Evolutionary conservation across 2,113 vertebrate genomes (phyloP).

Genomic region (Hemiprocne comata): DNA sequence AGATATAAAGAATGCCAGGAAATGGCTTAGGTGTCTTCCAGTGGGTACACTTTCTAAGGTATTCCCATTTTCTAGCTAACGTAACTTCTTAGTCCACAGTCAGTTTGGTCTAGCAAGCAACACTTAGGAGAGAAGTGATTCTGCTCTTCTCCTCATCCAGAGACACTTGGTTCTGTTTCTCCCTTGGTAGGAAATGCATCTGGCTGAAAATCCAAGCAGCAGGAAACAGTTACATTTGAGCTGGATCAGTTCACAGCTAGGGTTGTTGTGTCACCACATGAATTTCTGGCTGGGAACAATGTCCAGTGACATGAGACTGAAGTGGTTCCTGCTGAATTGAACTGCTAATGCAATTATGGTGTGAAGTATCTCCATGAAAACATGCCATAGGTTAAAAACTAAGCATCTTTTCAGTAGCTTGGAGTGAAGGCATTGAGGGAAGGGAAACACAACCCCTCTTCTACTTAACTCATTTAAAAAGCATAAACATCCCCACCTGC

Average conservation of each 20-base stretch:
- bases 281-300: background rate
- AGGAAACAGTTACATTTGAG: background rate
- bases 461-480: background rate
- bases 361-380: background rate
- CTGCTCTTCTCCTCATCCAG: background rate
- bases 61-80: background rate
- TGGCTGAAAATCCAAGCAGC: background rate
- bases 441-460: background rate
- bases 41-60: background rate
- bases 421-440: accelerated
- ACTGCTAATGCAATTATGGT: accelerated
- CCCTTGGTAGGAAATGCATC: accelerated
- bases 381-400: background rate
- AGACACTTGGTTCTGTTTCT: background rate
- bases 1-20: background rate
- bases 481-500: accelerated
- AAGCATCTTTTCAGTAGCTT: background rate
- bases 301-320: background rate
- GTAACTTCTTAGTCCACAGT: background rate
- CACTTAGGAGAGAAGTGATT: background rate
- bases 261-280: background rate
- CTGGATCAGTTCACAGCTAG: background rate
- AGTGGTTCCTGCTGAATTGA: background rate
- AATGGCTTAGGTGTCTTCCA: background rate
- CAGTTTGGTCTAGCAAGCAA: background rate